Base-by-base conservation (phyloP, 2,113 vertebrate genomes). In the Perccottus glenii region DNA sequence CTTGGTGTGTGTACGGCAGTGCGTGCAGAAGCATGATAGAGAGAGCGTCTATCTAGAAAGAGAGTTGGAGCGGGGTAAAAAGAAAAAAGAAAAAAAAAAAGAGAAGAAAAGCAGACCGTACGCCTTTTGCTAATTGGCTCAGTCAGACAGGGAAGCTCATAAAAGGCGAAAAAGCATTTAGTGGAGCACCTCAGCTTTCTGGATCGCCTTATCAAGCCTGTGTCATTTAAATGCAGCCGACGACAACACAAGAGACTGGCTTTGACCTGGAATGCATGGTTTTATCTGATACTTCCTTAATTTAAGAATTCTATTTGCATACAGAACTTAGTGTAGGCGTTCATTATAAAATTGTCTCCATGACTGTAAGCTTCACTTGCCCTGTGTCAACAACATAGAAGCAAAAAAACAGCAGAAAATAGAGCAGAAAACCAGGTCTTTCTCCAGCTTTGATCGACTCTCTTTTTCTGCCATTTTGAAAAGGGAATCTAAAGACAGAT, bases 101-200 rank as follows among this genome's bases (percentile, higher is more conserved):
- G 68, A 83, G 85, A 86, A 83, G 78, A 84, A 83, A 89, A 87
- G 80, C 81, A 84, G 86, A 80, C 88, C 88, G 85, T 85, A 88
- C 78, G 84, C 81, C 83, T 90, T 27, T 85, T 86, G 80, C 87
- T 91, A 91, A 90, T 89, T 89, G 88, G 88, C 84, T 78, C 75
- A 85, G 84, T 85, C 85, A 89, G 87, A 87, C 82, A 79, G 80
- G 64, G 70, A 87, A 70, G 75, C 83, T 85, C 85, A 85, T 78
- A 82, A 90, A 85, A 80, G 75, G 67, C 52, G 52, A 84, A 76
- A 63, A 81, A 83, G 67, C 76, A 84, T 87, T 89, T 88, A 90
- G 82, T 57, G 77, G 64, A 82, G 83, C 80, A 83, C 84, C 80
- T 88, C 64, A 42, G 82, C 76, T 81, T 85, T 82, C 69, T 78